Percentiles rank a stretch among this genome's conserved stretches.
Conservation (phyloP, 2,888 invertebrate genomes). For the Diaprepes abbreviatus region DNA sequence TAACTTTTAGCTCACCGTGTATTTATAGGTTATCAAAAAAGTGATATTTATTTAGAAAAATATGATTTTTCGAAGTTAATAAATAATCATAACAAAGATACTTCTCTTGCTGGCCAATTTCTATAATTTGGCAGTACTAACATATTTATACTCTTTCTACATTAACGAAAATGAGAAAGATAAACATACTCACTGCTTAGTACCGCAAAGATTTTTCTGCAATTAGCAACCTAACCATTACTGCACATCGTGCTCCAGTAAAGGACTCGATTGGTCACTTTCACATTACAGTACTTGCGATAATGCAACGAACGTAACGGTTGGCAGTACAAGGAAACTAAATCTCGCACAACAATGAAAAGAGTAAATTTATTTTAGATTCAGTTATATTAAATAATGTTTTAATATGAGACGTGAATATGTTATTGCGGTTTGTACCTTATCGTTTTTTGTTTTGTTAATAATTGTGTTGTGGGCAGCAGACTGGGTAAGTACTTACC, state of each 20-base stretch:
- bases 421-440: slow-evolving; percentile 55
- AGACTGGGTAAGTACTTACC: slow-evolving; percentile 51
- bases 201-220: slow-evolving; percentile 7
- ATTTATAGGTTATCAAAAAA: too few relatives aligned
- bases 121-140: neutral
- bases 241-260: slow-evolving; percentile 34
- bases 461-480: slow-evolving; percentile 53
- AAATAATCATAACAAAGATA: too few relatives aligned
- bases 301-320: slow-evolving; percentile 21
- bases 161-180: slow-evolving; percentile 16
- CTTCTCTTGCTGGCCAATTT: too few relatives aligned
- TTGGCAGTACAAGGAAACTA: slow-evolving; percentile 10
- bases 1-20: too few relatives aligned
- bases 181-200: neutral
- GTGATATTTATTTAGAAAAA: too few relatives aligned
- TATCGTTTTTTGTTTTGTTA: slow-evolving; percentile 55
- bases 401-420: slow-evolving; percentile 51
- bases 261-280: slow-evolving; percentile 25
- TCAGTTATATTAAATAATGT: slow-evolving; percentile 5
- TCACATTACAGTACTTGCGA: slow-evolving; percentile 21
- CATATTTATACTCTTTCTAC: neutral
- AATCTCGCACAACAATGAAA: slow-evolving; percentile 23
- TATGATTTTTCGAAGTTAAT: too few relatives aligned
- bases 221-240: slow-evolving; percentile 21
- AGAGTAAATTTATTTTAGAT: slow-evolving; percentile 14